Conservation (phyloP, 2,888 invertebrate species). For the Marasmarcha lunaedactyla region DNA sequence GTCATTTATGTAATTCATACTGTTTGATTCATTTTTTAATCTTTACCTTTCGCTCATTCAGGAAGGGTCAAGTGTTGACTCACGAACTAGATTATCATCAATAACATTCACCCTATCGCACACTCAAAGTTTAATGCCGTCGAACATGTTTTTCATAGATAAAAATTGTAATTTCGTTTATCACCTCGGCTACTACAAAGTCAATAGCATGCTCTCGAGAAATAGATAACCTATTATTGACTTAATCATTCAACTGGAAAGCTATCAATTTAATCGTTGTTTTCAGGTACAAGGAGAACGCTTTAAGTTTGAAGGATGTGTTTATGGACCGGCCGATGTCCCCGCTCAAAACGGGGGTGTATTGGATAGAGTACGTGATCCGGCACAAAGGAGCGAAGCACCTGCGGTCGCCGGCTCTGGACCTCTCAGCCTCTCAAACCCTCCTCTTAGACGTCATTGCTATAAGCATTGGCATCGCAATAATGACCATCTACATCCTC, state of each 20-base stretch:
- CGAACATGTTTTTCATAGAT: constrained; percentile 1
- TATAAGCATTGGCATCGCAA: constrained; percentile 33
- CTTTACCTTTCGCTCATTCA: too few species aligned
- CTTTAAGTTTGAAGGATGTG: constrained; percentile 50
- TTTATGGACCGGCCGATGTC: constrained; percentile 70
- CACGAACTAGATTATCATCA: too few species aligned
- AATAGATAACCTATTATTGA: too few species aligned
- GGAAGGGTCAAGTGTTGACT: too few species aligned
- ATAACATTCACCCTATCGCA: too few species aligned
- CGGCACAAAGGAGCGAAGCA: constrained; percentile 68
- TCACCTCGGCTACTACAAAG: neutral
- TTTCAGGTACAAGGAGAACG: constrained; percentile 65
- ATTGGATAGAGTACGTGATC: constrained; percentile 75
- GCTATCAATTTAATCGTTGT: neutral
- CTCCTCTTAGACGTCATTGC: constrained; percentile 47
- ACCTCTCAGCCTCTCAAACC: constrained; percentile 56
- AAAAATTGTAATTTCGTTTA: constrained; percentile 1
- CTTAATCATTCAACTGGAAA: too few species aligned
- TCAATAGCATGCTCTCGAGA: too few species aligned
- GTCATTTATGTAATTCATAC: too few species aligned
- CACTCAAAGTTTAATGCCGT: neutral
- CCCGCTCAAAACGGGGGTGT: constrained; percentile 71
- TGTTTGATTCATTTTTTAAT: too few species aligned
- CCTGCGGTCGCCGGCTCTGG: constrained; percentile 57
- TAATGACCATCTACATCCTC: constrained; percentile 39